Base-by-base conservation (phyloP, 2,888 invertebrate species). In the Asteroscopus sphinx region DNA sequence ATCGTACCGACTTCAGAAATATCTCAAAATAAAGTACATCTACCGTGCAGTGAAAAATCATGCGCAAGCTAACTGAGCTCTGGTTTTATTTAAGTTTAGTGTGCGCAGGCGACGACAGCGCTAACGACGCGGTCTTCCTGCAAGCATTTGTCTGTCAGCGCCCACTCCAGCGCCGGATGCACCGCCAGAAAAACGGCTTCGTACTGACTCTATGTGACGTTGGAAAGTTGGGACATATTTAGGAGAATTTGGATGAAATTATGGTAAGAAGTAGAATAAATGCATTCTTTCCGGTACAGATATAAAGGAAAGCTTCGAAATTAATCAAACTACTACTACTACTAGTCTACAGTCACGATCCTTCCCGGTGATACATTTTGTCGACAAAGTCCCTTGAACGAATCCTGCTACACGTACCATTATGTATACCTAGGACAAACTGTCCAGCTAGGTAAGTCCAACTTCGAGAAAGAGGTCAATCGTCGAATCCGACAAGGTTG, bases 81-180 rank as follows among this genome's bases (percentile, higher is more conserved):
- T 57, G 69, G 64, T 79, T 87, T 85, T 89, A 87, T 89, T 89
- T 89, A 88, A 77, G 80, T 74, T 78, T 76, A 69, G 55, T 68
- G 69, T 69, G 73, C 70, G 57, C 60, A 70, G 84, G 86, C 87
- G 93, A 89, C 84, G 93, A 93, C 93, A 92, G 91, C 86, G 75
- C 80, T 90, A 92, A 92, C 92, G 91, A 85, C 88, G 86, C 85
- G 80, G 85, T 87, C 91, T 89, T 93, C 93, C 93, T 89, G 89
- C 87, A 83, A 82, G 85, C 91, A 85, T 92, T 87, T 91, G 86
- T 93, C 92, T 86, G 85, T 93, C 93, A 82, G 55, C 91, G 80
- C 68, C 57, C 80, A 68, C 83, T 85, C 85, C 81, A 73, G 79
- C 85, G 83, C 90, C 93, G 92, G 92, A 93, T 93, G 91, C 92